Evolutionary conservation across 2,888 invertebrate genomes (phyloP).

Genomic region (Conus canariensis): DNA sequence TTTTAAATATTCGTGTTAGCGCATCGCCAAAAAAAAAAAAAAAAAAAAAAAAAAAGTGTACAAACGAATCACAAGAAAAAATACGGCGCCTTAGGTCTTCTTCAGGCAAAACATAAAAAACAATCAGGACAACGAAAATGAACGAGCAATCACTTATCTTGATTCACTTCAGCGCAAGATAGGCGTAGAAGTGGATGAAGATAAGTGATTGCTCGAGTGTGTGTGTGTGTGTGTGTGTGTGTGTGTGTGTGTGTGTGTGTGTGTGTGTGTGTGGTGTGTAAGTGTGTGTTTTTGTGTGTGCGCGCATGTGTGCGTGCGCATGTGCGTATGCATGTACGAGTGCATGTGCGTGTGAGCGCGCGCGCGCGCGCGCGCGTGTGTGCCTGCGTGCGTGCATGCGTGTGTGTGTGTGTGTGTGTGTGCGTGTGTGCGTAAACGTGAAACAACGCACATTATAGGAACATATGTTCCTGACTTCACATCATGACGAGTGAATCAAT

Average conservation of each 20-base stretch:
- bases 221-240: neutral
- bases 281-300: neutral
- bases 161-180: neutral
- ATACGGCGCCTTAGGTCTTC: no score
- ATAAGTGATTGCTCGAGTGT: neutral
- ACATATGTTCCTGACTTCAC: no score
- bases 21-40: no score
- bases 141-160: neutral
- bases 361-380: neutral
- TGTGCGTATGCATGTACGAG: neutral
- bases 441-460: no score
- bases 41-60: no score
- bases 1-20: no score
- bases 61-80: no score
- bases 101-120: no score
- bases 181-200: neutral
- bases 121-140: no score
- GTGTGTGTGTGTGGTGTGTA: neutral
- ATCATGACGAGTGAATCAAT: no score
- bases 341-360: neutral
- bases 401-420: neutral
- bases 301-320: neutral
- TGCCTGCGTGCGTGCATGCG: neutral
- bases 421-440: no score
- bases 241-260: neutral